A percentile compares a stretch with the other conserved stretches of the same genome.
phyloP scores from a whole-genome alignment of 2,113 vertebrate genomes.

The Laterallus jamaicensis region DNA sequence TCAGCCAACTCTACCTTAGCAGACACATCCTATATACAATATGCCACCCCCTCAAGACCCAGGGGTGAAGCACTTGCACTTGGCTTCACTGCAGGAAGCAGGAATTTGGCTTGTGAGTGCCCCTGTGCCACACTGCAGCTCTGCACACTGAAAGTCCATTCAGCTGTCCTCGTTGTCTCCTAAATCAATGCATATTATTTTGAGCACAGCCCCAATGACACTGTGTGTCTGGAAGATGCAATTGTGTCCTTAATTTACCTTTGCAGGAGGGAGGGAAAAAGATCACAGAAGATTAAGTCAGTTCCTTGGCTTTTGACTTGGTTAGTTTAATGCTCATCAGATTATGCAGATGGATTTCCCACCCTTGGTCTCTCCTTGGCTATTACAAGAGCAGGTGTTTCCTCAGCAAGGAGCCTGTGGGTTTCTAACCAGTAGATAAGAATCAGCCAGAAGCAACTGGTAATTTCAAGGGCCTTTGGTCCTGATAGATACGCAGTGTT shows the following conservation, averaged over 20 bases:
- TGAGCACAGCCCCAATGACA: not conserved
- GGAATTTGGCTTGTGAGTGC: not conserved
- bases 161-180: not conserved
- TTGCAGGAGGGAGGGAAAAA: not conserved
- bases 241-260: constrained; percentile 31
- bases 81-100: not conserved
- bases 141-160: not conserved
- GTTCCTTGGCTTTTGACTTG: constrained; percentile 46
- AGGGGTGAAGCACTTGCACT: not conserved
- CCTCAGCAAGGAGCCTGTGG: constrained; percentile 7
- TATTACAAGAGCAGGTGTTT: constrained; percentile 12
- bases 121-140: not conserved
- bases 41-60: not conserved
- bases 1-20: not conserved
- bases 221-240: not conserved
- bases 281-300: constrained; percentile 36
- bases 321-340: constrained; percentile 40
- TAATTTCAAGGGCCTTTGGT: not conserved
- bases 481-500: not conserved
- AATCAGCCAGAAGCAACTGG: not conserved
- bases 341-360: constrained; percentile 40
- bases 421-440: not conserved
- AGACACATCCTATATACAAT: not conserved
- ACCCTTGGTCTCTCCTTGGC: constrained; percentile 3
- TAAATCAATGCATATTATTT: not conserved